A percentile compares a stretch with the other conserved stretches of the same genome.
These are phyloP conservation scores for Hystrix cristata DNA, from an alignment of 2,113 vertebrate genomes.

Conservation along the genomic window DNA sequence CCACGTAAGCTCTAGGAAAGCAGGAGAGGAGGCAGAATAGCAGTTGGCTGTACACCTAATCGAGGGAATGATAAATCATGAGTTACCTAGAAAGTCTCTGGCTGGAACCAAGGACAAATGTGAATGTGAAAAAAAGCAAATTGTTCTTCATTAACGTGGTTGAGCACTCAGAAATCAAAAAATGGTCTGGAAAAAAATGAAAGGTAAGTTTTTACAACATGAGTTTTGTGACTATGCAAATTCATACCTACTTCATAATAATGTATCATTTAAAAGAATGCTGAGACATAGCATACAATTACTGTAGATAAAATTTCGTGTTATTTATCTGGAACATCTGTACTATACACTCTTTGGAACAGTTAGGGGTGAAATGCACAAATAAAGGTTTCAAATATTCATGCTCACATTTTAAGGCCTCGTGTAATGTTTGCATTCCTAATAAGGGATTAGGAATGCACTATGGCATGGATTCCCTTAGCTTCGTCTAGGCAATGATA, in stretches of 20 bases:
- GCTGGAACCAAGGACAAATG: not conserved
- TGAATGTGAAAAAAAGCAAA: conserved; percentile 10
- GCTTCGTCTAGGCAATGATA: not conserved
- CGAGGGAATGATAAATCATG: not conserved
- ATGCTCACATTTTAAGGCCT: not conserved
- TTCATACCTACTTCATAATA: conserved; percentile 4
- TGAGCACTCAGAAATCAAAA: conserved; percentile 47
- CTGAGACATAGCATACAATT: not conserved
- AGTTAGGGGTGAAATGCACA: not conserved
- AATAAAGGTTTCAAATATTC: not conserved
- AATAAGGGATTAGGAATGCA: not conserved
- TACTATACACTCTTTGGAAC: not conserved
- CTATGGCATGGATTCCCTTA: not conserved
- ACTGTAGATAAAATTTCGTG: not conserved
- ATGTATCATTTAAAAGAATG: not conserved
- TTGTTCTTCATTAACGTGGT: not conserved
- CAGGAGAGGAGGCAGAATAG: not conserved
- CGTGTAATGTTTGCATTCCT: not conserved
- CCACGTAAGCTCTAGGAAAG: not conserved
- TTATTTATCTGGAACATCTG: not conserved
- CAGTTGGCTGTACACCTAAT: not conserved
- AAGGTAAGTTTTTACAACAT: conserved; percentile 14
- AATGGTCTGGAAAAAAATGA: conserved; percentile 18
- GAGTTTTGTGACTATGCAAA: not conserved
- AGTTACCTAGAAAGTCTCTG: conserved; percentile 25